phyloP scores from a whole-genome alignment of 92 coral and sea anemone species.

The Siderastrea radians region DNA sequence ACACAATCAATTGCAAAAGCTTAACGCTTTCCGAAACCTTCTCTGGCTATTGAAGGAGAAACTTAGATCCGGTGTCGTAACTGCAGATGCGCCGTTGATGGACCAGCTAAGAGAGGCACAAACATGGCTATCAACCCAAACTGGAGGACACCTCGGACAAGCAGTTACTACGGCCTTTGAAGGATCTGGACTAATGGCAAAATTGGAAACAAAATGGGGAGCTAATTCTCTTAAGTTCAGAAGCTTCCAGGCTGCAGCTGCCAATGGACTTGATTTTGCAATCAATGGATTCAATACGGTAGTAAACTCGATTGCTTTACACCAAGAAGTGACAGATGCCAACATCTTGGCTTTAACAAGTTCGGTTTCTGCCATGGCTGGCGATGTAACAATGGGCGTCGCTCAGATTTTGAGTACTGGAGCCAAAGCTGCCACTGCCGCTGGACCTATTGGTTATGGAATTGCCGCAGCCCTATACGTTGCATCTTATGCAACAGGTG shows the following conservation, averaged over 20 bases:
- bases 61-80: conserved; percentile 13
- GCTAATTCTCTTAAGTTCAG: conserved; percentile 7
- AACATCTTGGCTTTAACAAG: conserved; percentile 6
- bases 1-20: neutral
- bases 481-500: no score
- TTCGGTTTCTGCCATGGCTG: no score
- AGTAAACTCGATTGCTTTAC: conserved; percentile 6
- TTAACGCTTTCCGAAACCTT: neutral
- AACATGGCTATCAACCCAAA: conserved; percentile 44
- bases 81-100: conserved; percentile 7
- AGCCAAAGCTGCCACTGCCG: no score
- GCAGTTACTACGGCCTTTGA: conserved; percentile 6
- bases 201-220: conserved; percentile 26
- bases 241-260: conserved; percentile 12
- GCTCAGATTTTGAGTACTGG: no score
- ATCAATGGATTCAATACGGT: conserved; percentile 26
- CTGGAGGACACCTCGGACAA: conserved; percentile 39
- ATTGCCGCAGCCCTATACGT: no score
- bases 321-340: conserved; percentile 7
- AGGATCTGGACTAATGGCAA: conserved; percentile 11
- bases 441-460: no score
- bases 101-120: conserved; percentile 25
- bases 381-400: no score
- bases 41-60: conserved; percentile 21
- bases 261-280: conserved; percentile 26